Evolutionary conservation across 2,113 vertebrate species (phyloP).

Genomic region (Pollimyrus isidori): DNA sequence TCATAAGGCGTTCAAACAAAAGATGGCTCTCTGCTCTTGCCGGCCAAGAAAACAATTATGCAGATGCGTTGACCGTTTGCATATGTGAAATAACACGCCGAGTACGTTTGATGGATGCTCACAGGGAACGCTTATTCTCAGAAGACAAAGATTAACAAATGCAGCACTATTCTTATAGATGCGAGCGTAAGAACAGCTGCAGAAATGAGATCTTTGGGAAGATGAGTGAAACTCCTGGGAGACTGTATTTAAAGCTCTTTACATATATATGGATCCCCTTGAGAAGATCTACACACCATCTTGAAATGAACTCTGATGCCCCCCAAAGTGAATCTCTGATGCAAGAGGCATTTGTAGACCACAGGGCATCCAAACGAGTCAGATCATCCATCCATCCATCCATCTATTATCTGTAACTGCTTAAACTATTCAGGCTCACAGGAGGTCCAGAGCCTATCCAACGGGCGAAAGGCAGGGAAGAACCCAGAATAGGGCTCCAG

Average conservation of each 20-base stretch:
- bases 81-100: not conserved
- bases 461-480: not conserved
- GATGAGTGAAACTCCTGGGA: not conserved
- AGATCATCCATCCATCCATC: not conserved
- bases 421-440: not conserved
- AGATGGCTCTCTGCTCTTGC: not conserved
- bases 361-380: not conserved
- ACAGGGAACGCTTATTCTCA: not conserved
- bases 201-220: not conserved
- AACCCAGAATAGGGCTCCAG: not conserved
- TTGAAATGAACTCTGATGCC: not conserved
- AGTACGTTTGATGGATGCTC: not conserved
- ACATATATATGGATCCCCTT: not conserved
- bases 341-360: not conserved
- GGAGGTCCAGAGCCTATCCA: not conserved
- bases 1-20: not conserved
- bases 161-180: not conserved
- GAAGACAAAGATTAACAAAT: not conserved
- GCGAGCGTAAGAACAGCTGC: not conserved
- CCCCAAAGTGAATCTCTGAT: not conserved
- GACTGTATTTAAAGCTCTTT: not conserved
- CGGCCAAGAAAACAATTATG: not conserved
- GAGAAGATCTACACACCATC: not conserved
- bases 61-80: not conserved
- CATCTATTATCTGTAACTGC: not conserved